phyloP scores from a whole-genome alignment of 2,888 invertebrate genomes.

The Polietes domitor region DNA sequence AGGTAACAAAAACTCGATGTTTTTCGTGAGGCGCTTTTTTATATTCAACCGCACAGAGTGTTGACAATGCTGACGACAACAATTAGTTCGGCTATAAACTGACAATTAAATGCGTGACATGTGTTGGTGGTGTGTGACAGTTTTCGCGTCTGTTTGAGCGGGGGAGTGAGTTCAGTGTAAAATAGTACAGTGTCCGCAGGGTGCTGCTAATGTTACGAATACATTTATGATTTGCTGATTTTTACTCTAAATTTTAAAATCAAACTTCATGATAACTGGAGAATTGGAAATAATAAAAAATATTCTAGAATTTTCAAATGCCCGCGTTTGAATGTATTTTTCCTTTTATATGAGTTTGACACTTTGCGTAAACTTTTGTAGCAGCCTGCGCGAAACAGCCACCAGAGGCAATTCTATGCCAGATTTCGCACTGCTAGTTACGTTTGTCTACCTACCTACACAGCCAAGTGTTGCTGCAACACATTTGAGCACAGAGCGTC shows the following conservation, averaged over 20 bases:
- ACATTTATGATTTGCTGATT: too few species aligned
- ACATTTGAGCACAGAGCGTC: not conserved
- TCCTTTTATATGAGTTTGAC: too few species aligned
- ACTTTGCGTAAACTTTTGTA: constrained; percentile 1
- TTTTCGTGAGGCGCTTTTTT: constrained; percentile 38
- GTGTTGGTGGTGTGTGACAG: constrained; percentile 52
- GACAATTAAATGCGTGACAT: constrained; percentile 65
- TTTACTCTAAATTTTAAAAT: too few species aligned
- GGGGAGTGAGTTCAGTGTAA: not conserved
- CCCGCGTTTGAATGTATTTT: too few species aligned
- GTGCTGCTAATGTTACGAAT: not conserved
- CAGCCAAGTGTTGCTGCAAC: constrained; percentile 17
- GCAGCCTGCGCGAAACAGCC: not conserved
- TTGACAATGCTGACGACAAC: constrained; percentile 39
- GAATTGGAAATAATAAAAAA: too few species aligned
- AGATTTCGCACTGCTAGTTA: constrained; percentile 58
- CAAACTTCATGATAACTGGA: too few species aligned
- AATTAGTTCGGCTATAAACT: constrained; percentile 58
- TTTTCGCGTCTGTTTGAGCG: not conserved
- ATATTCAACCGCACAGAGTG: constrained; percentile 21
- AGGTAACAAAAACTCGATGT: too few species aligned
- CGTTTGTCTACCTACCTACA: constrained; percentile 45
- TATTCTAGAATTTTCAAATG: too few species aligned
- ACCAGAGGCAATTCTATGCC: constrained; percentile 22
- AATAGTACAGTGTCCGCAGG: not conserved